A percentile compares a stretch with the other conserved stretches of the same genome.
Conservation (phyloP, 2,888 invertebrate species). For the Maniola hyperantus region DNA sequence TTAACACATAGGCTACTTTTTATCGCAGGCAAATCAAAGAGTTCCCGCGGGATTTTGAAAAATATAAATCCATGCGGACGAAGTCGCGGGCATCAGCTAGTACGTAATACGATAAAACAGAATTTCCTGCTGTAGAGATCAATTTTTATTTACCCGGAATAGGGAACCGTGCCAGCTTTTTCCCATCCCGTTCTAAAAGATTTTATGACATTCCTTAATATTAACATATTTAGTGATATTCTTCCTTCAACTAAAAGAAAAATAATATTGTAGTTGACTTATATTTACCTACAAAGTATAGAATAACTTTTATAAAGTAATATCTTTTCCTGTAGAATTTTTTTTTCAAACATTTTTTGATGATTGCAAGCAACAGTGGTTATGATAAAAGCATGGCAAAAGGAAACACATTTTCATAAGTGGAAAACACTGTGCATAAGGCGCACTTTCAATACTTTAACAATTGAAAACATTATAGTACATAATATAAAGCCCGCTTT, state of each 20-base stretch:
- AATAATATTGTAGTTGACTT: too few relatives aligned
- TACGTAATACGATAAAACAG: neutral
- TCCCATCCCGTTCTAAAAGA: constrained; percentile 2
- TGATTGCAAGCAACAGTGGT: neutral
- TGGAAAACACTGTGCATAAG: constrained; percentile 14
- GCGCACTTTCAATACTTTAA: constrained; percentile 14
- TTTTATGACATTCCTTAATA: neutral
- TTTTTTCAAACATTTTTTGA: too few relatives aligned
- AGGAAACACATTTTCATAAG: constrained; percentile 9
- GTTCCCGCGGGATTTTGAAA: too few relatives aligned
- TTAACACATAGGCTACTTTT: too few relatives aligned
- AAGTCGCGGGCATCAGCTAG: too few relatives aligned
- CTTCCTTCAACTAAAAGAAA: too few relatives aligned
- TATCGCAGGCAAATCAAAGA: too few relatives aligned
- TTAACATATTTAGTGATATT: too few relatives aligned
- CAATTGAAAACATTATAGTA: constrained; percentile 14
- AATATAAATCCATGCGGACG: too few relatives aligned
- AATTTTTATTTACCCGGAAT: constrained; percentile 13
- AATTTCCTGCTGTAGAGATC: neutral
- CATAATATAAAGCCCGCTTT: constrained; percentile 10
- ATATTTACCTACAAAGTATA: too few relatives aligned
- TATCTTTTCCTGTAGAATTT: too few relatives aligned
- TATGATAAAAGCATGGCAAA: neutral
- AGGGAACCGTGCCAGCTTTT: neutral
- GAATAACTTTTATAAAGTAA: too few relatives aligned